Evolutionary conservation across 1,140 invertebrate species (phyloP).

Genomic region (Cotesia glomerata): DNA sequence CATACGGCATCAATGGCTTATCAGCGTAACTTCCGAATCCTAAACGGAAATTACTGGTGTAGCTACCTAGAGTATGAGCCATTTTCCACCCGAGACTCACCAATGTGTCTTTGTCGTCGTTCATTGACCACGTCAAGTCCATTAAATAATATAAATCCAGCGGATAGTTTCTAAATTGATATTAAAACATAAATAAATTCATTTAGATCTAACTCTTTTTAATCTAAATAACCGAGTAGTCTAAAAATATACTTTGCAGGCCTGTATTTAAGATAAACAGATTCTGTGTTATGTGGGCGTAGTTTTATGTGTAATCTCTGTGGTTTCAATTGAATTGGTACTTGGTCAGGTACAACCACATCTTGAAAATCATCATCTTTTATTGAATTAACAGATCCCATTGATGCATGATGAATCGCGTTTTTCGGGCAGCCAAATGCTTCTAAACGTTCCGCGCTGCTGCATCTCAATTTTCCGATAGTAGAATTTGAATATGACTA

Average conservation of each 20-base stretch:
- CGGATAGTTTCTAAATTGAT: conserved; percentile 75
- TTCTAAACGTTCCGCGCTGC: conserved; percentile 31
- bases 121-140: conserved; percentile 91
- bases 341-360: conserved; percentile 40
- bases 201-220: neutral
- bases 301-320: conserved; percentile 66
- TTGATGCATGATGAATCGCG: conserved; percentile 29
- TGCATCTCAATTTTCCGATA: conserved; percentile 42
- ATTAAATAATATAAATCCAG: conserved; percentile 93
- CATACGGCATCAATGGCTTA: conserved; percentile 73
- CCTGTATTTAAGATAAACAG: conserved; percentile 65
- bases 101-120: conserved; percentile 82
- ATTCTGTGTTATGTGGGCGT: conserved; percentile 59
- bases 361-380: conserved; percentile 53
- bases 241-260: conserved; percentile 54
- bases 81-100: conserved; percentile 75
- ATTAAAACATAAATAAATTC: neutral
- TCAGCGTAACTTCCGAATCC: conserved; percentile 82
- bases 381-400: conserved; percentile 30
- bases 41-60: conserved; percentile 82
- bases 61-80: conserved; percentile 68
- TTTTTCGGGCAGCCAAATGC: conserved; percentile 38
- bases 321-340: conserved; percentile 68
- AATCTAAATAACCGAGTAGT: neutral
- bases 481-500: conserved; percentile 47